Evolutionary conservation across 2,797 vertebrate species (phyloP).

Genomic region (Pogoniulus pusillus): DNA sequence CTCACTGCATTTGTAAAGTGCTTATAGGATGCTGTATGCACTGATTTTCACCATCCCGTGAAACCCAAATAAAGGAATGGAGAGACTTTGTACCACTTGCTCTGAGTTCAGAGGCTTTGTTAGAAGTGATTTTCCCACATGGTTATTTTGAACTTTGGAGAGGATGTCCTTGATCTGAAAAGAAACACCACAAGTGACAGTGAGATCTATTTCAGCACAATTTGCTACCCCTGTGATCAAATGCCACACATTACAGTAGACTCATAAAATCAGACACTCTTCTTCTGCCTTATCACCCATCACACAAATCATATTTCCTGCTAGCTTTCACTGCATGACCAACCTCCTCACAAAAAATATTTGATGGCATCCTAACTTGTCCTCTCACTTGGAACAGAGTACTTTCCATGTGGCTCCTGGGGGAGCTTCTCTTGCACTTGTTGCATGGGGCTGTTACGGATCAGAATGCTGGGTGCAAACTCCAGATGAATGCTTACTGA

Average conservation of each 20-base stretch:
- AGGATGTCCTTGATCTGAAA: slow-evolving; percentile 84
- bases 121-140: slow-evolving; percentile 82
- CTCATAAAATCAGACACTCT: not conserved
- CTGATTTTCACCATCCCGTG: not conserved
- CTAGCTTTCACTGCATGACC: not conserved
- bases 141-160: slow-evolving; percentile 79
- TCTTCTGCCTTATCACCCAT: not conserved
- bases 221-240: not conserved
- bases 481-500: not conserved
- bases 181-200: not conserved
- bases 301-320: not conserved
- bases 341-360: not conserved
- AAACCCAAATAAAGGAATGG: not conserved
- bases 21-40: not conserved
- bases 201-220: not conserved
- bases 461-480: not conserved
- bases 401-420: too few relatives aligned
- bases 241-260: not conserved
- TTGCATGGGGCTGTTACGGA: not conserved
- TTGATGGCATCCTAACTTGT: not conserved
- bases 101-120: slow-evolving; percentile 81
- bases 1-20: not conserved
- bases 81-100: slow-evolving; percentile 82
- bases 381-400: not conserved
- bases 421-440: not conserved